Evolutionary conservation across 2,113 vertebrate species (phyloP).

Genomic region (Rhinoderma darwinii): DNA sequence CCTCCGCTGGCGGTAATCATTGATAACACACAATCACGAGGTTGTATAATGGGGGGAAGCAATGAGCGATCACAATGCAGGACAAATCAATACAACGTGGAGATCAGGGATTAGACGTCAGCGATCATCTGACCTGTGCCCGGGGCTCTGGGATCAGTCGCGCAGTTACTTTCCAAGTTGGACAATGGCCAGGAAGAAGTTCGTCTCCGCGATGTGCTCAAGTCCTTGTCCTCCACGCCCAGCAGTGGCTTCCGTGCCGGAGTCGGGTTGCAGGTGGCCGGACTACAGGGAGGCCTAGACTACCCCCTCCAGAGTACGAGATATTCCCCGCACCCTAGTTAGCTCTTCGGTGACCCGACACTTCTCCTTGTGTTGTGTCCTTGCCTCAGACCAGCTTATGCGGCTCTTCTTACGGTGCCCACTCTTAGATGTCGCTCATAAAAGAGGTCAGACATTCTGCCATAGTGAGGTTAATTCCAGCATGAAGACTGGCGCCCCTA

Average conservation of each 20-base stretch:
- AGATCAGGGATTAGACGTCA: background rate
- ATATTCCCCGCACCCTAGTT: too few relatives aligned
- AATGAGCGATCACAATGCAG: background rate
- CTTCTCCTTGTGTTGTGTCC: too few relatives aligned
- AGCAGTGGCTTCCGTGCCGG: background rate
- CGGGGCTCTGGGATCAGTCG: background rate
- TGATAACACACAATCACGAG: too few relatives aligned
- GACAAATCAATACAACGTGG: background rate
- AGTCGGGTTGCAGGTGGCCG: constrained; percentile 35
- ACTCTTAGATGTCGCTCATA: background rate
- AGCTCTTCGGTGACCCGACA: too few relatives aligned
- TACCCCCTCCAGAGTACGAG: background rate
- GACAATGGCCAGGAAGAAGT: background rate
- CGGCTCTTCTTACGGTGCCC: too few relatives aligned
- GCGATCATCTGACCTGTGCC: constrained; percentile 25
- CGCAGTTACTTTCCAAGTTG: background rate
- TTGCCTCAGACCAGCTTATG: too few relatives aligned
- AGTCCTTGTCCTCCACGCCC: background rate
- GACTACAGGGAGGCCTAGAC: background rate
- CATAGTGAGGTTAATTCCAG: too few relatives aligned
- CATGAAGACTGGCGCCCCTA: too few relatives aligned
- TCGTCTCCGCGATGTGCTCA: background rate
- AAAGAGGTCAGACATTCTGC: too few relatives aligned
- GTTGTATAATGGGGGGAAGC: too few relatives aligned
- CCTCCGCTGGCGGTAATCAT: too few relatives aligned